These are phyloP conservation scores for Urocitellus parryii DNA, from an alignment of 2,113 vertebrate species.

Conservation along the genomic window DNA sequence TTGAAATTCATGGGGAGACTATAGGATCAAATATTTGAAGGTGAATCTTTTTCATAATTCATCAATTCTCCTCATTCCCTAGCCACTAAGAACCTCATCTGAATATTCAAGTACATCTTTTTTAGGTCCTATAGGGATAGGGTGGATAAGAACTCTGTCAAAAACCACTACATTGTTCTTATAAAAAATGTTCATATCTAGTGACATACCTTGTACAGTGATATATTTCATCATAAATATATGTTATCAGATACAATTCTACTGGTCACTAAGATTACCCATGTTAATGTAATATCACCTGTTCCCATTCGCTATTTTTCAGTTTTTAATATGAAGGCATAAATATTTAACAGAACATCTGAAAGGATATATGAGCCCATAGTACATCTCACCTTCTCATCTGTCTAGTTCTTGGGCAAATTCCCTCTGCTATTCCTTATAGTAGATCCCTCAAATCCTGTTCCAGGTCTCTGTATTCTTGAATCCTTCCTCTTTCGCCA, in stretches of 20 bases:
- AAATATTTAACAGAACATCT: neutral
- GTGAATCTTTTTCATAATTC: neutral
- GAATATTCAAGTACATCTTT: neutral
- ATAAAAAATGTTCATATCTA: neutral
- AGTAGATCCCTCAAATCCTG: neutral
- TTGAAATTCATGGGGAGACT: neutral
- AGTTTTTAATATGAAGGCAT: neutral
- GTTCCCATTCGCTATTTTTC: neutral
- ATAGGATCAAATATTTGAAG: slow-evolving; percentile 23
- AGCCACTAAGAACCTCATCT: neutral
- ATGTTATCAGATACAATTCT: neutral
- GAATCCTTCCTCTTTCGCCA: neutral
- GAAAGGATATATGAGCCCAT: neutral
- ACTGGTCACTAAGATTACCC: neutral
- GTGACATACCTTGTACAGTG: neutral
- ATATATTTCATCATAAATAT: neutral
- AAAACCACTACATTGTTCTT: neutral
- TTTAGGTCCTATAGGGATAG: neutral
- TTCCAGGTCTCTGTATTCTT: neutral
- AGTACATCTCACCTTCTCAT: neutral
- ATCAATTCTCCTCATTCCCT: neutral
- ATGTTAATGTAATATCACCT: neutral
- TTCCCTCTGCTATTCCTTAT: neutral
- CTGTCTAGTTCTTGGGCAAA: neutral
- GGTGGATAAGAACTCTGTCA: neutral